These are phyloP conservation scores for Lepisosteus oculatus DNA, from an alignment of 2,113 vertebrate genomes.

Conservation along the genomic window DNA sequence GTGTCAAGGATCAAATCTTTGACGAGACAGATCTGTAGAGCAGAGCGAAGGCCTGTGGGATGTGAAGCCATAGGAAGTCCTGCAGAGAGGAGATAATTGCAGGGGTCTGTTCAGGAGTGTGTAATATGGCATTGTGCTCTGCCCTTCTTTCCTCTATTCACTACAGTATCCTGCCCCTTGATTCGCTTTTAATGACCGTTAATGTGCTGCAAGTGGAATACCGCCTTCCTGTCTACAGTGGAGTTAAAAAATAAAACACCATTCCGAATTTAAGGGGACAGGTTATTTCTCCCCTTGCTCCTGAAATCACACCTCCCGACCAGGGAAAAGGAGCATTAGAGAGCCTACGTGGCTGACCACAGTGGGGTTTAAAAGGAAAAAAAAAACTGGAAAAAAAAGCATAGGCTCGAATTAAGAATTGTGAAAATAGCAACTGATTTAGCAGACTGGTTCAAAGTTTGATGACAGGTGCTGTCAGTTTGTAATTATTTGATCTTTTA, in stretches of 20 bases:
- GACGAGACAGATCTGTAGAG: conserved; percentile 36
- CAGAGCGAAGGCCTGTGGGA: conserved; percentile 46
- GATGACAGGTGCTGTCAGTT: conserved; percentile 18
- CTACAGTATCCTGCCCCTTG: conserved; percentile 63
- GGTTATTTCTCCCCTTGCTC: background rate
- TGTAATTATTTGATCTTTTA: conserved; percentile 11
- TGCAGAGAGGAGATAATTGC: conserved; percentile 69
- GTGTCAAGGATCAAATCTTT: background rate
- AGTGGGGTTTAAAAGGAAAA: conserved; percentile 10
- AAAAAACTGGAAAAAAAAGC: background rate
- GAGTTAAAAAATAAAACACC: conserved; percentile 22
- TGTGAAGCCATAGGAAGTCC: conserved; percentile 70
- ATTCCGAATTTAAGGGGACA: background rate
- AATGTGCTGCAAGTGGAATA: conserved; percentile 5
- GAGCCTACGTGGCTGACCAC: too few species aligned
- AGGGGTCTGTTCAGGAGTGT: conserved; percentile 43
- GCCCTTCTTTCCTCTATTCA: conserved; percentile 75
- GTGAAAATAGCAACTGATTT: background rate
- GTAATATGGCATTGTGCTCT: conserved; percentile 52
- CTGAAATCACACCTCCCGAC: too few species aligned
- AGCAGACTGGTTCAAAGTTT: conserved; percentile 8
- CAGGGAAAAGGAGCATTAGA: too few species aligned
- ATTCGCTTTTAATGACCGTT: background rate
- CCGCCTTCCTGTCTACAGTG: background rate
- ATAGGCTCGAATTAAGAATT: background rate